A percentile compares a stretch with the other conserved stretches of the same genome.
Evolutionary conservation across 2,113 vertebrate species (phyloP).

Genomic region (Hemichromis elongatus): DNA sequence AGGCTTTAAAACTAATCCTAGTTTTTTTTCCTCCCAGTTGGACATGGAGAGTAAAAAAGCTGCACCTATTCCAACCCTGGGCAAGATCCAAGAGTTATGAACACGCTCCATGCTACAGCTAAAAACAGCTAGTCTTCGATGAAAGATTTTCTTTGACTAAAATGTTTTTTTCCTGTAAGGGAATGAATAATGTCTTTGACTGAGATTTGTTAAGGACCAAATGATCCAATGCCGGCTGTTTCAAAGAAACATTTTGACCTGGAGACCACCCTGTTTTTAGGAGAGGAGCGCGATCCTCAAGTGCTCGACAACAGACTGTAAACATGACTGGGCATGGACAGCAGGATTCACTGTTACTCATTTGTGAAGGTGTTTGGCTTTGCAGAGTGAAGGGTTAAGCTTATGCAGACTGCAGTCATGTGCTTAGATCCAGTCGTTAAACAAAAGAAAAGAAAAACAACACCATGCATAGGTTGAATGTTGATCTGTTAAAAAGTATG

Average conservation of each 20-base stretch:
- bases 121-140: slow-evolving; percentile 11
- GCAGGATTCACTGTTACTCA: not conserved
- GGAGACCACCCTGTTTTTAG: not conserved
- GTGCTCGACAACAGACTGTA: not conserved
- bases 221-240: not conserved
- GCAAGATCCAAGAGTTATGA: slow-evolving; percentile 5
- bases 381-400: not conserved
- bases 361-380: not conserved
- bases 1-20: not conserved
- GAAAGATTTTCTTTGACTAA: slow-evolving; percentile 23
- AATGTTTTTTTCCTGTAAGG: not conserved
- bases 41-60: slow-evolving; percentile 7
- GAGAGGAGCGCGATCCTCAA: not conserved
- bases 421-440: not conserved
- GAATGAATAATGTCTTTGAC: not conserved
- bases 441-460: not conserved
- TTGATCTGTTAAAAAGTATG: not conserved
- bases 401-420: not conserved
- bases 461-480: not conserved
- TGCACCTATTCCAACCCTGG: not conserved
- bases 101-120: not conserved
- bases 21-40: not conserved
- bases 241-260: not conserved
- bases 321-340: not conserved
- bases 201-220: not conserved